These are phyloP conservation scores for Varanus komodoensis DNA, from an alignment of 2,113 vertebrate species.

Conservation along the genomic window DNA sequence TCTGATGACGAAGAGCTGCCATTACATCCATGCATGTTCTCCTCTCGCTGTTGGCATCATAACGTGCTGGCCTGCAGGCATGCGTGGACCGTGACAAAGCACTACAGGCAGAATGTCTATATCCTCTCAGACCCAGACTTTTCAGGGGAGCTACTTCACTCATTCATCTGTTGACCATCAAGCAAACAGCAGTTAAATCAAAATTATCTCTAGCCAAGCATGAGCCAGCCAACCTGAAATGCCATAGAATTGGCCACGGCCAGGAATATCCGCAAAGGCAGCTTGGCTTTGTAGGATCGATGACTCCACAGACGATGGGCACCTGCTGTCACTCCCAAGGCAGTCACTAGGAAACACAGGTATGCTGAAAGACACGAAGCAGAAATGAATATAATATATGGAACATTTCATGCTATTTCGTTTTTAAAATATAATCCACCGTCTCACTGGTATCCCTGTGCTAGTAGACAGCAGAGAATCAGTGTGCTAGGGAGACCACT, in stretches of 20 bases:
- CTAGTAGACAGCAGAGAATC: no score
- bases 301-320: constrained; percentile 85
- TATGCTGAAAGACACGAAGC: constrained; percentile 77
- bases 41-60: no score
- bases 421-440: not conserved
- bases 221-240: constrained; percentile 78
- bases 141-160: not conserved
- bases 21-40: not conserved
- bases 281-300: constrained; percentile 85
- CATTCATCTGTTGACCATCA: not conserved
- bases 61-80: not conserved
- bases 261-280: constrained; percentile 84
- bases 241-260: constrained; percentile 87
- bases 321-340: constrained; percentile 81
- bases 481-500: no score
- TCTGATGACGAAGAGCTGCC: not conserved
- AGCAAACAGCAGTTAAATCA: not conserved
- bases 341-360: constrained; percentile 80
- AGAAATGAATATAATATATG: not conserved
- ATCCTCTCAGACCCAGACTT: not conserved
- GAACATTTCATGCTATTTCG: not conserved
- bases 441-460: not conserved
- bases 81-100: not conserved
- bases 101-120: not conserved
- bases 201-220: not conserved